A percentile compares a stretch with the other conserved stretches of the same genome.
Evolutionary conservation across 2,888 invertebrate genomes (phyloP).

Genomic region (Ceriagrion tenellum): DNA sequence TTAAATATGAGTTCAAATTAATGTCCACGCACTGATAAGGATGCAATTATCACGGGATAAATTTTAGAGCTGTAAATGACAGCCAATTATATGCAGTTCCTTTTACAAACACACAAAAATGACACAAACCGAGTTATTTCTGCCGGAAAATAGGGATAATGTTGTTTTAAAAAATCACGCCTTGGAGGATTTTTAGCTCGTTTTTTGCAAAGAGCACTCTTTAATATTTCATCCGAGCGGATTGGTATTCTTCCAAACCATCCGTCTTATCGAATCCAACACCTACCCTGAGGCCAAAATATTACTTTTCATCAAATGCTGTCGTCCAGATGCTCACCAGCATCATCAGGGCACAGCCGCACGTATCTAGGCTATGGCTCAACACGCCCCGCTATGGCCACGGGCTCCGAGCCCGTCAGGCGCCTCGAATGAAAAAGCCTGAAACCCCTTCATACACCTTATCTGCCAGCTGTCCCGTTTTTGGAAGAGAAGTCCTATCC

Average conservation of each 20-base stretch:
- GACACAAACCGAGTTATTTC: background rate
- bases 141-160: background rate
- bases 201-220: background rate
- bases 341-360: background rate
- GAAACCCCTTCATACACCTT: background rate
- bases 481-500: slow-evolving; percentile 6
- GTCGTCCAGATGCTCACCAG: background rate
- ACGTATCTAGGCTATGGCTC: background rate
- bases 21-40: too few species aligned
- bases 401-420: background rate
- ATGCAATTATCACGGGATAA: background rate
- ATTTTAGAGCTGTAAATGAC: background rate
- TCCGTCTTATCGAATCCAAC: slow-evolving; percentile 11
- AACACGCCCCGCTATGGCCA: background rate
- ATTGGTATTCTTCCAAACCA: background rate
- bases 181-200: background rate
- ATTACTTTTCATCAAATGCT: slow-evolving; percentile 4
- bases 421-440: background rate
- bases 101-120: background rate
- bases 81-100: background rate
- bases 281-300: background rate
- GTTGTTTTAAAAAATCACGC: background rate
- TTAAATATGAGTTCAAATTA: too few species aligned
- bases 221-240: background rate
- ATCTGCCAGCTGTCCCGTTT: slow-evolving; percentile 15